Base-by-base conservation (phyloP, 2,888 invertebrate species). In the Clusia tigrina region DNA sequence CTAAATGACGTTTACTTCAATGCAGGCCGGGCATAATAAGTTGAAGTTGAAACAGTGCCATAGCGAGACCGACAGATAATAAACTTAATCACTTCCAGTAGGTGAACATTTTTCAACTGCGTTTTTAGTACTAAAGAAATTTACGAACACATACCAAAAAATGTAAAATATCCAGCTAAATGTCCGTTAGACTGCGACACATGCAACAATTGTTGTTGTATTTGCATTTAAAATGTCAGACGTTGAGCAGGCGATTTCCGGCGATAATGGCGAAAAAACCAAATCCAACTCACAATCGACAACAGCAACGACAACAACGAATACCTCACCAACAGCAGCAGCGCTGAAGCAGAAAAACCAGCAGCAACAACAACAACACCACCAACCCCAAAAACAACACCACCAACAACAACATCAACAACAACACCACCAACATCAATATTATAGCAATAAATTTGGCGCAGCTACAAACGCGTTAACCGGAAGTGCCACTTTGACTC, bases 241-340 rank as follows among this genome's bases (percentile, higher is more conserved):
- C 81, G 81, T 81, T 81, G 84, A 84, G 78, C 79, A 82, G 76
- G 78, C 78, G 71, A 73, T 80, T 71, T 78, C 78, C 72, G 76
- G 77, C 74, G 76, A 78, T 72, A 71, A 73, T 67, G 71, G 74
- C 69, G 72, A 74, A 61, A 69, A 71, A 64, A 70, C 71, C 69
- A 69, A 71, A 66, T 67, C 67, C 60, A 67, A 64, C 62, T 66
- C 72, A 72, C 71, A 65, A 69, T 59, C 67, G 60, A 70, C 65
- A 57, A 66, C 69, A 66, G 64, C 64, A 66, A 56, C 61, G 54
- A 57, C 70, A 67, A 70, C 52, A 64, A 68, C 55, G 68, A 74
- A 67, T 67, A 68, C 53, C 64, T 70, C 22, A 62, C 71, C 67
- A 67, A 59, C 58, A 69, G 54, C 54, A 62, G 26, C 58, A 70